Conservation (phyloP, 2,797 vertebrate genomes). For the Typhlichthys eigenmanni region DNA sequence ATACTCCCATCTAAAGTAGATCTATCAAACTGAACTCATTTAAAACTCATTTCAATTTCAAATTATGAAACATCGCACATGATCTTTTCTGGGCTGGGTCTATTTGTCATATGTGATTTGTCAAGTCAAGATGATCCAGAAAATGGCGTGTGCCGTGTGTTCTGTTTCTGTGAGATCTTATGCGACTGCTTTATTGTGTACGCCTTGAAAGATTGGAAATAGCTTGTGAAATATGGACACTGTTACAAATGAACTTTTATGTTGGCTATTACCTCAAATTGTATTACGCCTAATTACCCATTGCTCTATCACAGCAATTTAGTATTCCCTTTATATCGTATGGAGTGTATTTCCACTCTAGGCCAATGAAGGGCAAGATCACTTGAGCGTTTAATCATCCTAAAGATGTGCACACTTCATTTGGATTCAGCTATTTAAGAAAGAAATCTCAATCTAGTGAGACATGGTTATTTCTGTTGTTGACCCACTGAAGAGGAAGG, state of each 20-base stretch:
- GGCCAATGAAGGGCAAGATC: conserved; percentile 52
- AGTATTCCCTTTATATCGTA: conserved; percentile 46
- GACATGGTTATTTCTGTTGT: conserved; percentile 21
- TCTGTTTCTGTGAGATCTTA: conserved; percentile 10
- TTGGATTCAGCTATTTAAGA: conserved; percentile 42
- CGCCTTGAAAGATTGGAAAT: conserved; percentile 41
- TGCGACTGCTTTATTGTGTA: conserved; percentile 24
- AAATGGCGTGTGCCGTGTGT: conserved; percentile 7
- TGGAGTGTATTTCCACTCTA: conserved; percentile 40
- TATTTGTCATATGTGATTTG: no score
- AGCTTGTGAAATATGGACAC: conserved; percentile 42
- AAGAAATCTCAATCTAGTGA: conserved; percentile 6
- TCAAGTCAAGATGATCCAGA: no score
- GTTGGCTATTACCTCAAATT: conserved; percentile 46
- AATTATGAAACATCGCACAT: no score
- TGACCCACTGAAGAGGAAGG: conserved; percentile 8
- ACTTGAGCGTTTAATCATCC: conserved; percentile 65
- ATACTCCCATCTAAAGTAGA: no score
- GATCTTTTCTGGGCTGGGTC: no score
- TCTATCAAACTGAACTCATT: no score
- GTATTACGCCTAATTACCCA: conserved; percentile 60
- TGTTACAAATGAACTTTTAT: conserved; percentile 49
- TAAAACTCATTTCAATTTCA: no score
- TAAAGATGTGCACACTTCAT: conserved; percentile 58
- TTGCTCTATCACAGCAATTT: conserved; percentile 46